A percentile compares a stretch with the other conserved stretches of the same genome.
These are phyloP conservation scores for Diglossa cyanea DNA, from an alignment of 2,797 vertebrate species.

Conservation along the genomic window DNA sequence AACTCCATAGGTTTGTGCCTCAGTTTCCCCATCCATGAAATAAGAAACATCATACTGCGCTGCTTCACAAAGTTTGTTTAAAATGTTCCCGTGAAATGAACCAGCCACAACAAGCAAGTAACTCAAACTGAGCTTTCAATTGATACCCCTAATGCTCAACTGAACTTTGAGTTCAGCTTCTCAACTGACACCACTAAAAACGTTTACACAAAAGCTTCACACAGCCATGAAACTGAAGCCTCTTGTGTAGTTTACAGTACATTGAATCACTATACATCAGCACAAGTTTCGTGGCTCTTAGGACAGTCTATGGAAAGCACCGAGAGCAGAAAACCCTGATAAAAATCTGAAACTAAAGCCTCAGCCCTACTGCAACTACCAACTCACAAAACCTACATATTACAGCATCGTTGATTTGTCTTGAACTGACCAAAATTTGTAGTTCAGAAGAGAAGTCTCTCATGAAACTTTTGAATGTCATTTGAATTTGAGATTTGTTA, in stretches of 20 bases:
- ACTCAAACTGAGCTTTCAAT: not conserved
- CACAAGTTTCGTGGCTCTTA: not conserved
- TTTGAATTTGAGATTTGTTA: not conserved
- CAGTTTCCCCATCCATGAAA: not conserved
- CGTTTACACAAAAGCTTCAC: slow-evolving; percentile 1
- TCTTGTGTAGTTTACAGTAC: slow-evolving; percentile 5
- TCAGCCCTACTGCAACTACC: not conserved
- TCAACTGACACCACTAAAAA: not conserved
- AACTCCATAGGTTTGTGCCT: not conserved
- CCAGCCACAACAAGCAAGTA: not conserved
- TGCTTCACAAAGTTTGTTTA: not conserved
- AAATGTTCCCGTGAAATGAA: not conserved
- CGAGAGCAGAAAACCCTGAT: not conserved
- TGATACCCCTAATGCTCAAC: not conserved
- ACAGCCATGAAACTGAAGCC: not conserved
- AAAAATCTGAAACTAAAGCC: not conserved
- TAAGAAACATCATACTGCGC: not conserved
- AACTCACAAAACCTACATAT: not conserved
- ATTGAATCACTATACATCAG: not conserved
- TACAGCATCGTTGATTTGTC: not conserved
- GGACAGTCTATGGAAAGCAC: not conserved
- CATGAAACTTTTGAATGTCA: not conserved
- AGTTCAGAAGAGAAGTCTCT: not conserved
- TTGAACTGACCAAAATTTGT: not conserved
- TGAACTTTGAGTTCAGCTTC: not conserved